These are phyloP conservation scores for Oryzias javanicus DNA, from an alignment of 2,113 vertebrate species.

Conservation along the genomic window DNA sequence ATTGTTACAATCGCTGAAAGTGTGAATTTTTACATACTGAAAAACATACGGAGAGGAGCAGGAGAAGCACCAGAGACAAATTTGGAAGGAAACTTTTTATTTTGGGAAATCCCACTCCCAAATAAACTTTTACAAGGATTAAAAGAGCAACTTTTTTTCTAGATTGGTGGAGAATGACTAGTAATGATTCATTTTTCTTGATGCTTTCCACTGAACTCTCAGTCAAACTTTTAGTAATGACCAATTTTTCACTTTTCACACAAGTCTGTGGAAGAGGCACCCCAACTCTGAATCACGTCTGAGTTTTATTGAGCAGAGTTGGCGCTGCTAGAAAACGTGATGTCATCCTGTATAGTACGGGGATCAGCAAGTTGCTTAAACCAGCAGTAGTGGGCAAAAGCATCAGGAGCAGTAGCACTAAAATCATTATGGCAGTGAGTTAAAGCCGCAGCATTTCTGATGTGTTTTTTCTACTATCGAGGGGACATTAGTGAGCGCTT, in stretches of 20 bases:
- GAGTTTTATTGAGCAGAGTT: slow-evolving; percentile 69
- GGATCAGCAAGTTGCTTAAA: slow-evolving; percentile 71
- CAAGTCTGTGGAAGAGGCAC: slow-evolving; percentile 60
- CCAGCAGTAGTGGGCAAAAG: slow-evolving; percentile 42
- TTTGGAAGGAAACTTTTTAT: too few relatives aligned
- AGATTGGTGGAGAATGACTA: neutral
- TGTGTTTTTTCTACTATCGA: slow-evolving; percentile 2
- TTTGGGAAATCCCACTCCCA: too few relatives aligned
- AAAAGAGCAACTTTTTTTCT: too few relatives aligned
- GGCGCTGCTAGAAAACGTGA: slow-evolving; percentile 64
- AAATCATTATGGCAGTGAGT: slow-evolving; percentile 27
- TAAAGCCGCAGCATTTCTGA: slow-evolving; percentile 22
- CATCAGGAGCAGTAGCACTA: slow-evolving; percentile 29
- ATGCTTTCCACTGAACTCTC: slow-evolving; percentile 17
- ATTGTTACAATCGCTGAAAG: too few relatives aligned
- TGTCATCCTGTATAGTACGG: slow-evolving; percentile 68
- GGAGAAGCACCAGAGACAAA: too few relatives aligned
- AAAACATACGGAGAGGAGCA: too few relatives aligned
- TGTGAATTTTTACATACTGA: too few relatives aligned
- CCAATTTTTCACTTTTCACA: slow-evolving; percentile 57
- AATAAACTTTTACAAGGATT: too few relatives aligned
- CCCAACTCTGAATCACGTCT: slow-evolving; percentile 66
- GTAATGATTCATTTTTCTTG: slow-evolving; percentile 19
- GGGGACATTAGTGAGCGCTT: slow-evolving; percentile 46
- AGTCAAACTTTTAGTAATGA: slow-evolving; percentile 34